These are phyloP conservation scores for Etheostoma perlongum DNA, from an alignment of 2,797 vertebrate genomes.

Conservation along the genomic window DNA sequence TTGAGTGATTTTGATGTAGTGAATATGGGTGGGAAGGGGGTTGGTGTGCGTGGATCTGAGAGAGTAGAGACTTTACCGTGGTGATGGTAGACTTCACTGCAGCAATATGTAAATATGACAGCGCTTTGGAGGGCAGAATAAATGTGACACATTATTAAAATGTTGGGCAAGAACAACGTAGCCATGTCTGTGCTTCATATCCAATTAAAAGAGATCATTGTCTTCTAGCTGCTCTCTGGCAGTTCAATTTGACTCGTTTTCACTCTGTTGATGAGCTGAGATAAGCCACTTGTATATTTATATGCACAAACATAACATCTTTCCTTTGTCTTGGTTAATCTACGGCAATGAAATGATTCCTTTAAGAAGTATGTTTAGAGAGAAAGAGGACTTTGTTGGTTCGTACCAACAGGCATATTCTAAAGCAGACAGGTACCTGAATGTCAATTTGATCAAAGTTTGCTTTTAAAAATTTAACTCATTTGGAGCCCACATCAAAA, in stretches of 20 bases:
- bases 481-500: constrained; percentile 27
- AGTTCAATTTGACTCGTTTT: constrained; percentile 75
- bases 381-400: neutral
- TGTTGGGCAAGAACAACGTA: constrained; percentile 67
- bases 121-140: constrained; percentile 58
- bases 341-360: constrained; percentile 64
- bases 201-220: constrained; percentile 85
- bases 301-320: constrained; percentile 37
- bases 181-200: constrained; percentile 68
- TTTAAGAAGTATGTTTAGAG: constrained; percentile 51
- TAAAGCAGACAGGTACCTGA: neutral
- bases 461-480: constrained; percentile 17
- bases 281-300: constrained; percentile 51
- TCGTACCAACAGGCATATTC: constrained; percentile 1
- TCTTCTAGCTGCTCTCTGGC: constrained; percentile 75
- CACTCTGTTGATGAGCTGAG: constrained; percentile 57
- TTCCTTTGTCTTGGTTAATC: constrained; percentile 55
- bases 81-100: constrained; percentile 54
- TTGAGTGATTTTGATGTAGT: constrained; percentile 17
- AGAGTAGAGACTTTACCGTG: constrained; percentile 12
- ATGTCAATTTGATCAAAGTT: constrained; percentile 20
- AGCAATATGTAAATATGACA: constrained; percentile 77
- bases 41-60: neutral
- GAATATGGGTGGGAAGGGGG: neutral
- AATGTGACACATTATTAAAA: constrained; percentile 83